Evolutionary conservation across 2,113 vertebrate species (phyloP).

Genomic region (Nothocercus julius): DNA sequence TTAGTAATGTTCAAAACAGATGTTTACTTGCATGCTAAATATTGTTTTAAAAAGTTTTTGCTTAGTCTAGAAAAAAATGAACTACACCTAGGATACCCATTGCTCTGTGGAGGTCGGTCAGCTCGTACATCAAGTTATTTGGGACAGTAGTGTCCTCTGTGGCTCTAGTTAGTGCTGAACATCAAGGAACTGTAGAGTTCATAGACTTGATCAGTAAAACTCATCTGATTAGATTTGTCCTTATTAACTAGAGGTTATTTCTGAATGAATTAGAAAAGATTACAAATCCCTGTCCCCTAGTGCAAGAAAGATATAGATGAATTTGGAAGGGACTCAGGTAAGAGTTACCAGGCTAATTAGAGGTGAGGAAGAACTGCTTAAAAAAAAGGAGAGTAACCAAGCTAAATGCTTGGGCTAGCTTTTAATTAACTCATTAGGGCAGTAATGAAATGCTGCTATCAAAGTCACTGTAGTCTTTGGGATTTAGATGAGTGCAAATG

Average conservation of each 20-base stretch:
- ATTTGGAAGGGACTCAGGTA: background rate
- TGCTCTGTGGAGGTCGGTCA: background rate
- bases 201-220: background rate
- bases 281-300: background rate
- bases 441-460: background rate
- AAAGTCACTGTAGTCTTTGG: background rate
- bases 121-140: background rate
- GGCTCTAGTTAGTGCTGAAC: background rate
- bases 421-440: background rate
- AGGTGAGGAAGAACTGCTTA: background rate
- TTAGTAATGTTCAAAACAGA: background rate
- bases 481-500: accelerated
- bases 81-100: background rate
- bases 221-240: background rate
- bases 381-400: background rate
- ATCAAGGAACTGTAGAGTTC: background rate
- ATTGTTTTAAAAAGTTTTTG: background rate
- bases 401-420: background rate
- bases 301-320: background rate
- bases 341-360: background rate
- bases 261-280: background rate
- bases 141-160: background rate
- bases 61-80: background rate
- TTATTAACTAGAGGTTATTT: background rate
- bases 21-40: background rate